Conservation (phyloP, 2,888 invertebrate genomes). For the Chirona hameri region DNA sequence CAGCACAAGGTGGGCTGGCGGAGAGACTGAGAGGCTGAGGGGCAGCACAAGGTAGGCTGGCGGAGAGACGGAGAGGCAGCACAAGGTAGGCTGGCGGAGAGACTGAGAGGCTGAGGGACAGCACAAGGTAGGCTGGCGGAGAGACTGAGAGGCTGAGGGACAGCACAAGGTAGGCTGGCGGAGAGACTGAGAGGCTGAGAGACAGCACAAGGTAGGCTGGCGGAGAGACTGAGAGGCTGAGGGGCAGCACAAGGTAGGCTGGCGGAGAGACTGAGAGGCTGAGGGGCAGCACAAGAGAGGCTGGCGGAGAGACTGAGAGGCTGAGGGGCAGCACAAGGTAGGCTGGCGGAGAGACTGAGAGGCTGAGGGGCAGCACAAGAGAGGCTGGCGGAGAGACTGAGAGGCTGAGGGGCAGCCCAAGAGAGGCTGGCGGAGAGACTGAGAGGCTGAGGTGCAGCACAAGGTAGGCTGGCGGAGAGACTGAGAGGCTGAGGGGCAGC, state of each 20-base stretch:
- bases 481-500: slow-evolving; percentile 73
- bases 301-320: too few species aligned
- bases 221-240: too few species aligned
- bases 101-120: too few species aligned
- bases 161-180: slow-evolving; percentile 60
- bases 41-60: slow-evolving; percentile 78
- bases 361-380: slow-evolving; percentile 78
- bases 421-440: slow-evolving; percentile 39
- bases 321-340: too few species aligned
- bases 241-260: slow-evolving; percentile 81
- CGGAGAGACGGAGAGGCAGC: slow-evolving; percentile 76
- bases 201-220: too few species aligned
- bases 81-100: slow-evolving; percentile 53
- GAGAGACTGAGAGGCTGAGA: too few species aligned
- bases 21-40: too few species aligned
- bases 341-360: too few species aligned
- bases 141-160: slow-evolving; percentile 72
- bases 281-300: slow-evolving; percentile 71
- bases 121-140: slow-evolving; percentile 63
- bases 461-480: slow-evolving; percentile 71
- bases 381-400: slow-evolving; percentile 73
- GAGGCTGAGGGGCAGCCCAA: slow-evolving; percentile 77
- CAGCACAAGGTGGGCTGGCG: too few species aligned
- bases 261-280: slow-evolving; percentile 70
- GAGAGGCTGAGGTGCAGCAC: too few species aligned